Percentiles rank a stretch among this genome's conserved stretches.
phyloP scores from a whole-genome alignment of 2,888 invertebrate species.

The Limnephilus lunatus region DNA sequence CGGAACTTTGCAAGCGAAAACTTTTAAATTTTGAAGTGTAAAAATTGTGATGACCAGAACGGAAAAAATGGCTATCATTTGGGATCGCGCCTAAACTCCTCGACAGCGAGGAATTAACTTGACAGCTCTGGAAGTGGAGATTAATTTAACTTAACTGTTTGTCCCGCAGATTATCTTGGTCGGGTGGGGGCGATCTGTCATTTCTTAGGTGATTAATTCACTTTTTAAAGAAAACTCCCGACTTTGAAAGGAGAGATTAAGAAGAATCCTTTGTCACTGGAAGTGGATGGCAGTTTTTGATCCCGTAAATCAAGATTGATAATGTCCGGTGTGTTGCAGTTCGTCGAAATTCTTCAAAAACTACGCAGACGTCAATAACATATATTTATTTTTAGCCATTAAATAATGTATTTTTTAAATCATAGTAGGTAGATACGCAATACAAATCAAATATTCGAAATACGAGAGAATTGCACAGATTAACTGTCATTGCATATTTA shows the following conservation, averaged over 20 bases:
- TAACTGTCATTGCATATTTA: background rate
- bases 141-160: conserved; percentile 65
- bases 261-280: conserved; percentile 42
- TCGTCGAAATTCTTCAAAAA: background rate
- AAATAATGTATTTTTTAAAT: background rate
- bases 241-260: conserved; percentile 53
- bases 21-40: conserved; percentile 13
- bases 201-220: conserved; percentile 64
- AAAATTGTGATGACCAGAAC: conserved; percentile 60
- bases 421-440: background rate
- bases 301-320: conserved; percentile 49
- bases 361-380: background rate
- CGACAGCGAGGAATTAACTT: conserved; percentile 62
- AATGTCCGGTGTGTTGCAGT: conserved; percentile 22
- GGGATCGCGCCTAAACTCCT: conserved; percentile 57
- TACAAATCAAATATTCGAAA: background rate
- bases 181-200: conserved; percentile 59
- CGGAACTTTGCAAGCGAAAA: background rate
- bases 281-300: conserved; percentile 40
- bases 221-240: conserved; percentile 49
- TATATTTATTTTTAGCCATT: background rate
- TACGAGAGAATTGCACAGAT: background rate
- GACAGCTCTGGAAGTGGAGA: conserved; percentile 63
- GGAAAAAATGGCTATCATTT: conserved; percentile 61
- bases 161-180: conserved; percentile 61